Base-by-base conservation (phyloP, 2,113 vertebrate genomes). In the Pyrgilauda ruficollis region DNA sequence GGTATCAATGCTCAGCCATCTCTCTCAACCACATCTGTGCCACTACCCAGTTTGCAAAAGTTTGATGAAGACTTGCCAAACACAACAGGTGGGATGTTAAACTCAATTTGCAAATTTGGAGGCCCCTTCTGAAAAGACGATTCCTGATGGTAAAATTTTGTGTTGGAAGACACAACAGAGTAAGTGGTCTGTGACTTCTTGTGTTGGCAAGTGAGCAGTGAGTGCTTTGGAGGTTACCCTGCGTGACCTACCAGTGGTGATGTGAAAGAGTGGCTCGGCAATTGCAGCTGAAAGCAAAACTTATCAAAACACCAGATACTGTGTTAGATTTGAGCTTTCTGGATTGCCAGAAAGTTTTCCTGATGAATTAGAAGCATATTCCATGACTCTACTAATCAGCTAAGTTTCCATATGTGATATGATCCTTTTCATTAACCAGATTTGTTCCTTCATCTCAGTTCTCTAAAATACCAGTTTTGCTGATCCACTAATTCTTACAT, bases 401-500 rank as follows among this genome's bases (percentile, higher is more conserved):
- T 72, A 43, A 20, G 23, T 86, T 90, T 90, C 90, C 80, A 61
- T 84, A 77, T 78, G 76, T 91, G 90, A 74, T 77, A 13, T 53
- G 61, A 89, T 88, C 46, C 27, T 87, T 72, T 93, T 85, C 81
- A 76, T 94, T 91, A 90, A 69, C 35, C 61, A 85, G 30, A 59
- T 91, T 78, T 84, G 35, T 93, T 96, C 72, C 33, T 83, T 91
- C 56, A 6, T 80, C 72, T 91, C 50, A 44, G 33, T 62, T 80
- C 61, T 93, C 47, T 70, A 46, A 94, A 95, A 94, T 80, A 61
- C 7, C 56, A 86, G 27, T 47, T 92, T 74, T 84, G 30, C 56
- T 84, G 84, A 80, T 37, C 44, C 79, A 64, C 66, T 81, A 62
- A 41, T 76, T 94, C 75, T 90, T 85, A 59, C 76, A 88, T 95